Conservation (phyloP, 2,888 invertebrate genomes). For the Tenthredo amoena region DNA sequence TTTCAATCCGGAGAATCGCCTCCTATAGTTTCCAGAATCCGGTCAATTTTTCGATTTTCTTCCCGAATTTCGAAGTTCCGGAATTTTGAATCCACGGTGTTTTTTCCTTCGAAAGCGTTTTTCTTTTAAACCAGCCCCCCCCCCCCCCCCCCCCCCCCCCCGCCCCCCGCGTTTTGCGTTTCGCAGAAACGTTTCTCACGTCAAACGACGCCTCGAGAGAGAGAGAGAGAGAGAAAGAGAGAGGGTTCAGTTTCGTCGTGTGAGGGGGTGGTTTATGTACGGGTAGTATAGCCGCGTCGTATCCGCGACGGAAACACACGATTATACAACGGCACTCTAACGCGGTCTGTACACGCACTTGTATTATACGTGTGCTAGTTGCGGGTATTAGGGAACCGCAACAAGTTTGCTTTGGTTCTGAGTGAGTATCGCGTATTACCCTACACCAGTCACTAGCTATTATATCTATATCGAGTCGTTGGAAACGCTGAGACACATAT, state of each 20-base stretch:
- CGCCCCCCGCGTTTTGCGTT: too few species aligned
- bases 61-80: too few species aligned
- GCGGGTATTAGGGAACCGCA: slow-evolving; percentile 40
- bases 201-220: not conserved
- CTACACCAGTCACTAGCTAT: not conserved
- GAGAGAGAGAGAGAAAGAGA: not conserved
- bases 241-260: not conserved
- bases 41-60: too few species aligned
- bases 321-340: slow-evolving; percentile 19
- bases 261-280: not conserved
- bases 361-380: slow-evolving; percentile 3
- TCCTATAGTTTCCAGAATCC: too few species aligned
- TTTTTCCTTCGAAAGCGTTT: too few species aligned
- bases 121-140: too few species aligned
- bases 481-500: not conserved
- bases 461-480: not conserved
- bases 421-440: slow-evolving; percentile 5
- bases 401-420: slow-evolving; percentile 41
- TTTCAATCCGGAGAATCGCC: too few species aligned
- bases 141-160: too few species aligned
- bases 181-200: not conserved
- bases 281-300: not conserved
- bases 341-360: not conserved
- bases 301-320: slow-evolving; percentile 24
- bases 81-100: too few species aligned